Conservation (phyloP, 2,888 invertebrate genomes). For the Rhingia campestris region DNA sequence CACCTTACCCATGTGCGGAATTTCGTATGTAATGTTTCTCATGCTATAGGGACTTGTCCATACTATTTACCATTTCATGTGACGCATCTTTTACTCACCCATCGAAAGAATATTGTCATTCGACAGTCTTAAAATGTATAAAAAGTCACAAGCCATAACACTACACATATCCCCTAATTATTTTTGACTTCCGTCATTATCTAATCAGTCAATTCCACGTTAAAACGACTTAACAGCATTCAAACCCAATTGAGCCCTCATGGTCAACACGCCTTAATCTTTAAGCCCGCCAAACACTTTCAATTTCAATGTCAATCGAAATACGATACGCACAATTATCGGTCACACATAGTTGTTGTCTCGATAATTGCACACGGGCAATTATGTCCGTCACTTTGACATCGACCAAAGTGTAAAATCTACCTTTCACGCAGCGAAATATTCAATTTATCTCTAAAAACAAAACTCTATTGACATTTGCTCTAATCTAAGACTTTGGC, state of each 20-base stretch:
- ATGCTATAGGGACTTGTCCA: too few relatives aligned
- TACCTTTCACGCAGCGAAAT: not conserved
- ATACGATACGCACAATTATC: constrained; percentile 17
- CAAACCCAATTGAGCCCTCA: constrained; percentile 5
- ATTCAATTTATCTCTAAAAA: constrained; percentile 1
- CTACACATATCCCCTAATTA: too few relatives aligned
- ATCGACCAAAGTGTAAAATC: constrained; percentile 32
- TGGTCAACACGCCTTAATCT: constrained; percentile 29
- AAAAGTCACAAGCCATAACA: too few relatives aligned
- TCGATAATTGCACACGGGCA: constrained; percentile 18
- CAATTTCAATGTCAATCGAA: constrained; percentile 5
- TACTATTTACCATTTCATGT: too few relatives aligned
- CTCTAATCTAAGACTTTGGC: constrained; percentile 24
- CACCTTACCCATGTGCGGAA: too few relatives aligned
- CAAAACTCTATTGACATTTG: constrained; percentile 16
- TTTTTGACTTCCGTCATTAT: too few relatives aligned
- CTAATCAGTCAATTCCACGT: too few relatives aligned
- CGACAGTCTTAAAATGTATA: too few relatives aligned
- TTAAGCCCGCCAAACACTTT: constrained; percentile 15
- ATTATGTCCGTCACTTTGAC: constrained; percentile 36
- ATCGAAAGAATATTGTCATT: too few relatives aligned
- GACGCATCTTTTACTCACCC: too few relatives aligned
- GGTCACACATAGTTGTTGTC: constrained; percentile 4
- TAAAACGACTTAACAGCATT: too few relatives aligned
- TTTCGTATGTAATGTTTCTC: too few relatives aligned